Conservation (phyloP, 2,888 invertebrate species). For the Acanthosepion esculentum region DNA sequence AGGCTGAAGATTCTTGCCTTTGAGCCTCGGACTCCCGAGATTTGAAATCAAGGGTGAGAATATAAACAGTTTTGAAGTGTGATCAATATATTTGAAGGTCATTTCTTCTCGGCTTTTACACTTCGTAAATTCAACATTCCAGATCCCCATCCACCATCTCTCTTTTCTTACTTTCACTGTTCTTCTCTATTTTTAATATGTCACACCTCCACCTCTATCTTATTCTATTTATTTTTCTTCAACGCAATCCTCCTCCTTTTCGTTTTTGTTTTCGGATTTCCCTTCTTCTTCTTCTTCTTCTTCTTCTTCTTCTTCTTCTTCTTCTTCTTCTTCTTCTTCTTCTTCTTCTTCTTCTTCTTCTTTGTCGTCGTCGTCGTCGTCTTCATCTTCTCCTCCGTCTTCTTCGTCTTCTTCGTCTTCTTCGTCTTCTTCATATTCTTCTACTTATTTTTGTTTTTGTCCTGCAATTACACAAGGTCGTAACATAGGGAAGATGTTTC, state of each 20-base stretch:
- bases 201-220: no score
- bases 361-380: no score
- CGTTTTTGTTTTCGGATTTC: not conserved
- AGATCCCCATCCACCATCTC: not conserved
- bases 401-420: not conserved
- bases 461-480: no score
- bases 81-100: not conserved
- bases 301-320: not conserved
- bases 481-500: no score
- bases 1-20: not conserved
- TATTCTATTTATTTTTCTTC: not conserved
- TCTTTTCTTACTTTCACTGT: not conserved
- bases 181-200: not conserved
- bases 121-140: not conserved
- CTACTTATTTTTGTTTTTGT: no score
- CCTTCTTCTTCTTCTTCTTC: not conserved
- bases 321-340: not conserved
- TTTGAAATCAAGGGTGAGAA: not conserved
- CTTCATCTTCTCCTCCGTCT: not conserved
- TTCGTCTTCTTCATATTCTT: not conserved
- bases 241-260: not conserved
- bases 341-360: not conserved
- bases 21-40: not conserved
- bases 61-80: not conserved
- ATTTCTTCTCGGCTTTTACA: not conserved